Base-by-base conservation (phyloP, 2,113 vertebrate genomes). In the Grallaria varia region DNA sequence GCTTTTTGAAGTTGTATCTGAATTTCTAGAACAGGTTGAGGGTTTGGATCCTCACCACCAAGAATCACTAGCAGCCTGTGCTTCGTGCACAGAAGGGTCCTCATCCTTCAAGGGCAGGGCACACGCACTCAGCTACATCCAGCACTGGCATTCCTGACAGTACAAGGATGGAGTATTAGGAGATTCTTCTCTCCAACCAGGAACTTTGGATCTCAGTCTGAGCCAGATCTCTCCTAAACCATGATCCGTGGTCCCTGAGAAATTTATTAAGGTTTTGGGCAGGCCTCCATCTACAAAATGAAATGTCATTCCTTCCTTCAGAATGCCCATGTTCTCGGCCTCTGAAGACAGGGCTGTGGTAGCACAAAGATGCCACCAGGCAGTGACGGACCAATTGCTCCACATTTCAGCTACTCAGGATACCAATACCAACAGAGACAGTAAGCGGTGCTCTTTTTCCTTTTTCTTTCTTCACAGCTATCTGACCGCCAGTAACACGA, bases 271-370 rank as follows among this genome's bases (percentile, higher is more conserved):
- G 7, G n/a, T 40, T 87, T 55, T 84, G 47, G 17, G 18, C 19
- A 73, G 30, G 27, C 8, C 20, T 81, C 13, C 4, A 0, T n/a
- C 28, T 53, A 55, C 4, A 3, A 76, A 78, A 63, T 1, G 2
- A 79, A 84, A 47, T 0, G 0, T 5, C 42, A 1, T 59, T 74
- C 14, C 44, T 88, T 93, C 31, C 31, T 69, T 82, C 44, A 76
- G 25, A 31, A 8, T 67, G 42, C 42, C 30, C 22, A 7, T 0
- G 1, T 50, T 40, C 17, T 17, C 37, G 93, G 40, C 13, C 44
- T 45, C 59, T 58, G 53, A 31, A 80, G 63, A 10, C n/a, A 63
- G 19, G 8, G 35, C 15, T 86, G 33, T 47, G 23, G 33, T 13
- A 84, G 47, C 5, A 9, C 31, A 69, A 64, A 95, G n/a, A 33